Evolutionary conservation across 2,888 invertebrate genomes (phyloP), one percentile per base, ranked within the genome.

Genomic region (Orthosia gothica): DNA sequence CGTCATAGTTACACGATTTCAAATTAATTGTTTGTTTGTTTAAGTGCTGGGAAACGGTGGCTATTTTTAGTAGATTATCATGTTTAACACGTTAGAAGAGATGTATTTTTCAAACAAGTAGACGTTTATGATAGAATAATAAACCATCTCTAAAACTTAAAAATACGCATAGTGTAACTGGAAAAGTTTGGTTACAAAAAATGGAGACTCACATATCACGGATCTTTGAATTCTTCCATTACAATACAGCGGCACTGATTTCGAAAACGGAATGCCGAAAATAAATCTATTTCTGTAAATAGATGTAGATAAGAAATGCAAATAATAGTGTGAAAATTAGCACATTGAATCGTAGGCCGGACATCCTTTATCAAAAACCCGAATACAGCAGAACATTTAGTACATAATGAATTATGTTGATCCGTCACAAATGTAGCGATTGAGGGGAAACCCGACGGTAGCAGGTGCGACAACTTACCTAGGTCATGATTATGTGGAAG

Each of bases 381-480:
- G 73, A 81, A 75, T 81, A 84, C 86, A 85, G 82, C 79, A 74
- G 84, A 89, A 84, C 81, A 84, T 84, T 75, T 74, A 82, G 77
- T 69, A 73, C 45, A 87, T 87, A 92, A 88, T 89, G 82, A 89
- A 91, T 91, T 86, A 91, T 86, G 90, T 89, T 89, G 89, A 86
- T 70, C 92, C 92, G 91, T 91, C 84, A 77, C 92, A 88, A 93
- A 93, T 92, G 87, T 82, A 83, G 86, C 87, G 90, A 92, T 89
- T 89, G 86, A 75, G 82, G 94, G 93, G 88, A 94, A 94, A 74
- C 72, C 91, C 89, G 80, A 86, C 87, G 71, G 18, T 58, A 65
- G 32, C 66, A 74, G 64, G 70, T 72, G 63, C 61, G 68, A 85
- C 20, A 69, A 66, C 66, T 66, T 49, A 32, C 23, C 54, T 80